Evolutionary conservation across 2,113 vertebrate species (phyloP).

Genomic region (Anas platyrhynchos): DNA sequence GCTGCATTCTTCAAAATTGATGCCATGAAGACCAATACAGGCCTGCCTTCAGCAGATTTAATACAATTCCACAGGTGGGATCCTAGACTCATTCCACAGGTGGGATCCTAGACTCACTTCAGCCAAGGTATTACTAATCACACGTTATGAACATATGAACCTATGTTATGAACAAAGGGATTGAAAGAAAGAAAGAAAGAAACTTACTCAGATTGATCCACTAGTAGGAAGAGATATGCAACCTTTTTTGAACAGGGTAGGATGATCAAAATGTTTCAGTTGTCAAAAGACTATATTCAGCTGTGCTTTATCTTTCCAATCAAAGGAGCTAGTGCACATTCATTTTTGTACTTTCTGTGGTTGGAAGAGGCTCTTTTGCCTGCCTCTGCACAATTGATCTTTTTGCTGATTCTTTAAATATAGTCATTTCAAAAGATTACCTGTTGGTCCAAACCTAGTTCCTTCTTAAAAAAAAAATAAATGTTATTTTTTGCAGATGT

Average conservation of each 20-base stretch:
- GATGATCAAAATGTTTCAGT: background rate
- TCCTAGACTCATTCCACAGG: too few species aligned
- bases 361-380: background rate
- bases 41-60: background rate
- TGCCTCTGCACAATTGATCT: background rate
- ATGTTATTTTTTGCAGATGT: slow-evolving; percentile 45
- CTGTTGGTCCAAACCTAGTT: background rate
- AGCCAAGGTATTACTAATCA: background rate
- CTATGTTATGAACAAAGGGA: background rate
- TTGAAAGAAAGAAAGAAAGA: background rate
- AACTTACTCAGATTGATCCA: background rate
- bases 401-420: background rate
- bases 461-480: background rate
- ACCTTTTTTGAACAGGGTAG: background rate
- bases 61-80: background rate
- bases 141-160: background rate
- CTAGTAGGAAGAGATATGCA: background rate
- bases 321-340: background rate
- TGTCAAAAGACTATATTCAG: background rate
- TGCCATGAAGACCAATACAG: background rate
- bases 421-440: background rate
- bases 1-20: background rate
- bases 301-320: background rate
- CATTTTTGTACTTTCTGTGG: background rate
- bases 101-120: background rate